Conservation (phyloP, 2,113 vertebrate genomes). For the Patagioenas fasciata region DNA sequence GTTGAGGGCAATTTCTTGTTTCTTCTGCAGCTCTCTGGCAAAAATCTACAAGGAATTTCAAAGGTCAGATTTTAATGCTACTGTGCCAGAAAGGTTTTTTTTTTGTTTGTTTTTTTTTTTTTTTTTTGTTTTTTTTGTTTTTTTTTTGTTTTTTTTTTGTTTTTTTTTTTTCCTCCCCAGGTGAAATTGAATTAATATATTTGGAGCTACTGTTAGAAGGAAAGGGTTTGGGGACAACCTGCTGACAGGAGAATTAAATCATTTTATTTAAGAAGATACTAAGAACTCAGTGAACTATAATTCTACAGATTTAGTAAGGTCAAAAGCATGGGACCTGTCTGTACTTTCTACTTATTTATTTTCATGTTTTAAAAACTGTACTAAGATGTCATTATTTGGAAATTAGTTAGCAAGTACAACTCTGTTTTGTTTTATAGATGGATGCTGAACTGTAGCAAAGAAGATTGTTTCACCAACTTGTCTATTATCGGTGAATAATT, state of each 20-base stretch:
- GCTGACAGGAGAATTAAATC: slow-evolving; percentile 8
- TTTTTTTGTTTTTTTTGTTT: background rate
- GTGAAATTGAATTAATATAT: slow-evolving; percentile 10
- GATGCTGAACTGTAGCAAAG: background rate
- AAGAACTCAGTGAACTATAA: background rate
- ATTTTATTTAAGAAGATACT: background rate
- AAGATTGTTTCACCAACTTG: background rate
- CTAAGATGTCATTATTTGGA: background rate
- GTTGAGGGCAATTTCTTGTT: background rate
- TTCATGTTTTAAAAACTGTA: background rate
- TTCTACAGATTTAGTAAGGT: background rate
- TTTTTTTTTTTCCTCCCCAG: background rate
- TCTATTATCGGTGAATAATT: background rate
- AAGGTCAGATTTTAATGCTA: background rate
- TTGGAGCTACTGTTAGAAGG: background rate
- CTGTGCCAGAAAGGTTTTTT: background rate
- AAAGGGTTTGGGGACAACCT: background rate
- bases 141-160: background rate
- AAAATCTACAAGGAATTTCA: background rate
- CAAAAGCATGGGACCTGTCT: background rate
- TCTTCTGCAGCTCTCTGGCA: background rate
- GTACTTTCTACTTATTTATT: background rate
- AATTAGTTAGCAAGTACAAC: background rate
- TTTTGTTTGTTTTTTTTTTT: background rate
- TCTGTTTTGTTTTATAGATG: background rate